Evolutionary conservation across 2,888 invertebrate genomes (phyloP).

Genomic region (Zygaena filipendulae): DNA sequence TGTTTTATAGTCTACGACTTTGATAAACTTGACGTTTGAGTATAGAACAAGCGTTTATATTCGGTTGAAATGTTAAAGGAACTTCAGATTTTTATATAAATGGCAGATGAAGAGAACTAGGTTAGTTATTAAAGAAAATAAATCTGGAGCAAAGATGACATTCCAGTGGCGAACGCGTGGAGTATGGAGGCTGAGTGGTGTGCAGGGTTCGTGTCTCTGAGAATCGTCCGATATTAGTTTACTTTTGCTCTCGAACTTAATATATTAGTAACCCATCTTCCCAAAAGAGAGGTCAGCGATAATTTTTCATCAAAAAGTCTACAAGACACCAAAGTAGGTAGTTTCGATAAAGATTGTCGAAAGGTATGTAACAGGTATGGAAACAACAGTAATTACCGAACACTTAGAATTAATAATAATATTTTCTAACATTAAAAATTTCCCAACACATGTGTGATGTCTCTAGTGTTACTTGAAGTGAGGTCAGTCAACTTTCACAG

Average conservation of each 20-base stretch:
- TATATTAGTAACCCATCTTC: slow-evolving; percentile 56
- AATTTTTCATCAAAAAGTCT: slow-evolving; percentile 55
- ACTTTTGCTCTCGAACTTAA: slow-evolving; percentile 67
- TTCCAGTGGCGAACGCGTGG: slow-evolving; percentile 21
- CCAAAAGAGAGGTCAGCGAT: slow-evolving; percentile 48
- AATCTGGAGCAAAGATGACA: slow-evolving; percentile 46
- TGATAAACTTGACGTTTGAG: no score
- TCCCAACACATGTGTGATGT: no score
- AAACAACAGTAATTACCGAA: no score
- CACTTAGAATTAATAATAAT: no score
- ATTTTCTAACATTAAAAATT: no score
- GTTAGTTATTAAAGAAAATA: slow-evolving; percentile 64
- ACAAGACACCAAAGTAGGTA: slow-evolving; percentile 21
- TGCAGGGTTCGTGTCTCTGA: slow-evolving; percentile 29
- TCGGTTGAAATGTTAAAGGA: slow-evolving; percentile 31
- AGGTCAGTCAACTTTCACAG: slow-evolving; percentile 18
- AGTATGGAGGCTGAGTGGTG: slow-evolving; percentile 20
- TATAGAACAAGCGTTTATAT: slow-evolving; percentile 25
- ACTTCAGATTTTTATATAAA: no score
- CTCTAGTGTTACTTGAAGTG: no score
- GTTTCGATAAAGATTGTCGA: no score
- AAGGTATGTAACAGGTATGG: no score
- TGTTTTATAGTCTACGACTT: no score
- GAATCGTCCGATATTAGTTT: slow-evolving; percentile 66
- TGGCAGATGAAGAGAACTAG: no score